phyloP scores from a whole-genome alignment of 2,113 vertebrate species.

The Cynoglossus semilaevis region DNA sequence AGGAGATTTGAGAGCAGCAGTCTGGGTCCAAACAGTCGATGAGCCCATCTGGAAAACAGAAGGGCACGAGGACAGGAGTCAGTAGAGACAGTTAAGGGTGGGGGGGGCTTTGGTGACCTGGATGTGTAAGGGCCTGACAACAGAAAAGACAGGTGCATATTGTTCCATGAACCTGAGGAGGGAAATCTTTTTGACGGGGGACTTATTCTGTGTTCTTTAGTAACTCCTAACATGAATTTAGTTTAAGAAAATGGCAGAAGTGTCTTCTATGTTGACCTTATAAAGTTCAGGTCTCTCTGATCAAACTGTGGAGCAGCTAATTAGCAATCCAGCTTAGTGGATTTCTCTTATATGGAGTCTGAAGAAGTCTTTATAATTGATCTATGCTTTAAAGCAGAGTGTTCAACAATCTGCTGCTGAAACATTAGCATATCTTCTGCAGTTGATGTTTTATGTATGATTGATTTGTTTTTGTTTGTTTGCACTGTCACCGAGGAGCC shows the following conservation, averaged over 20 bases:
- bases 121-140: conserved; percentile 8
- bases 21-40: conserved; percentile 97
- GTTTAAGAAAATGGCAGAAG: conserved; percentile 32
- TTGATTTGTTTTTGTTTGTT: conserved; percentile 66
- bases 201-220: too few species aligned
- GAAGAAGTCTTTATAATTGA: conserved; percentile 41
- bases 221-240: conserved; percentile 18
- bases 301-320: conserved; percentile 6
- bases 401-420: conserved; percentile 50
- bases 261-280: conserved; percentile 12
- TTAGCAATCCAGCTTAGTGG: conserved; percentile 3
- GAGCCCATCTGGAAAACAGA: conserved; percentile 85
- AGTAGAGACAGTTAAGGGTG: conserved; percentile 51
- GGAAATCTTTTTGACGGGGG: too few species aligned
- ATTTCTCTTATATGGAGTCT: background rate
- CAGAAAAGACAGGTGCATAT: conserved; percentile 13
- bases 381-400: conserved; percentile 48
- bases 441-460: conserved; percentile 62
- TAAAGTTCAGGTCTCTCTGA: conserved; percentile 19
- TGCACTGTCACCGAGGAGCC: conserved; percentile 54
- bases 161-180: too few species aligned
- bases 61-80: conserved; percentile 24
- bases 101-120: conserved; percentile 31
- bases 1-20: conserved; percentile 92
- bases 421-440: conserved; percentile 53